These are phyloP conservation scores for Perca flavescens DNA, from an alignment of 2,113 vertebrate genomes.

Conservation along the genomic window DNA sequence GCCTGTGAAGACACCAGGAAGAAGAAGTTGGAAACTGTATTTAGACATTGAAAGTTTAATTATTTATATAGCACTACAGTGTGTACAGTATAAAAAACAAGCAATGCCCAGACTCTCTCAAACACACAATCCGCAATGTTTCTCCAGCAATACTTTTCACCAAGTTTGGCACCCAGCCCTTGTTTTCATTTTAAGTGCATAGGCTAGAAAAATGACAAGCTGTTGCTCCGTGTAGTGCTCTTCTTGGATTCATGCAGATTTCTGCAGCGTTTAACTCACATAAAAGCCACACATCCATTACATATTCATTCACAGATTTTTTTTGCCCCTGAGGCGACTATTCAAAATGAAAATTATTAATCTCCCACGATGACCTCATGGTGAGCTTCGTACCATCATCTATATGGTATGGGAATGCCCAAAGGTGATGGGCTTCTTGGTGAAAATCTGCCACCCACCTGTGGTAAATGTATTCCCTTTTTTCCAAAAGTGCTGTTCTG, in stretches of 20 bases:
- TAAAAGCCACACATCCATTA: neutral
- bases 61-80: conserved; percentile 1
- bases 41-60: conserved; percentile 1
- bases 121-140: neutral
- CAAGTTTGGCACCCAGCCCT: neutral
- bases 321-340: neutral
- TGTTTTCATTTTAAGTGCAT: neutral
- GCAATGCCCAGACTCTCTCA: neutral
- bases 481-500: neutral
- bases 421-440: neutral
- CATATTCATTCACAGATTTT: neutral
- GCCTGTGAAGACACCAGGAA: neutral
- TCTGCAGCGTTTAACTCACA: neutral
- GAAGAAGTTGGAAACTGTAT: neutral
- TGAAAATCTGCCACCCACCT: neutral
- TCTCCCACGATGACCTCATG: neutral
- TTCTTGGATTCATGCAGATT: neutral
- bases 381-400: neutral
- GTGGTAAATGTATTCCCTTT: neutral
- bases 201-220: neutral
- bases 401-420: neutral
- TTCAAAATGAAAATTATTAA: neutral
- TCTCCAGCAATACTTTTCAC: neutral
- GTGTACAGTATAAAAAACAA: neutral
- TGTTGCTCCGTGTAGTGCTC: neutral